These are phyloP conservation scores for Capreolus pygargus DNA, from an alignment of 2,113 vertebrate genomes.

Conservation along the genomic window DNA sequence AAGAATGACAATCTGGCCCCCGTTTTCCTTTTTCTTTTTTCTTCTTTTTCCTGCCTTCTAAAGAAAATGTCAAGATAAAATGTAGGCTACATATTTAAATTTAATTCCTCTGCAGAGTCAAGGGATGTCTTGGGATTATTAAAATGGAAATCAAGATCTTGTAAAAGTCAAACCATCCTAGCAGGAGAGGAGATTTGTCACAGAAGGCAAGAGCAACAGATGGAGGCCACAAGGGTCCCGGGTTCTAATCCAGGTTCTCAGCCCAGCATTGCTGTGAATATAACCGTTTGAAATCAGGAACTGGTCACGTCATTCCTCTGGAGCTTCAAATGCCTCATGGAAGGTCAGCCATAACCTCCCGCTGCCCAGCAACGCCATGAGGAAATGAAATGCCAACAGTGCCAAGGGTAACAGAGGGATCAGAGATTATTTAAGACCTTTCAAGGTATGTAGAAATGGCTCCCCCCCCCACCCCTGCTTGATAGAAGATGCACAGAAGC, in stretches of 20 bases:
- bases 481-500: background rate
- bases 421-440: background rate
- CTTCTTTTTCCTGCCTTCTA: conserved; percentile 45
- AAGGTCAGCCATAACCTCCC: background rate
- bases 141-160: conserved; percentile 73
- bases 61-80: conserved; percentile 74
- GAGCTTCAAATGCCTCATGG: background rate
- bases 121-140: conserved; percentile 67
- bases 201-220: conserved; percentile 6
- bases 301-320: background rate
- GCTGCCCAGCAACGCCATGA: accelerated
- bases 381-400: background rate
- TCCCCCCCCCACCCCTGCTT: background rate
- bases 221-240: background rate
- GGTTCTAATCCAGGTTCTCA: conserved; percentile 52
- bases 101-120: conserved; percentile 61
- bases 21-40: background rate
- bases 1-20: conserved; percentile 53
- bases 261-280: background rate
- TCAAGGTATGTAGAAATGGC: background rate
- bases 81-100: conserved; percentile 64
- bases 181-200: conserved; percentile 54
- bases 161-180: conserved; percentile 64
- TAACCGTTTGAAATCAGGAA: background rate
- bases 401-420: background rate